Evolutionary conservation across 2,113 vertebrate genomes (phyloP), one percentile per base, ranked within the genome.

Genomic region (Erinaceus europaeus): DNA sequence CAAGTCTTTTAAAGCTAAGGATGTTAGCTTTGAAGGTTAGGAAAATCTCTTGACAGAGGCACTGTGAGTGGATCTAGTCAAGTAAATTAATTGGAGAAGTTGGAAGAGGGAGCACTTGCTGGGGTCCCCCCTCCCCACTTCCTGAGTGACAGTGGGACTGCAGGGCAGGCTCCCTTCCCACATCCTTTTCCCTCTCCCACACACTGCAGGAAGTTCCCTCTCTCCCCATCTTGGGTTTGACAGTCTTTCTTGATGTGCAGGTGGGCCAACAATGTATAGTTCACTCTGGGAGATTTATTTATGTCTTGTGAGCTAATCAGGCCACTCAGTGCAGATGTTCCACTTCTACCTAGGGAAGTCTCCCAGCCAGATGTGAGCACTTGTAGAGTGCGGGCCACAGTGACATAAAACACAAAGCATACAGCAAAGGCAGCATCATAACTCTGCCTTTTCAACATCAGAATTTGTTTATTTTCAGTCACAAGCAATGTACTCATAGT

Each of bases 161-260:
- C n/a, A 4, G 44, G 52, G 32, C 3, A 17, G 21, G 48, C 15
- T 15, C 42, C 64, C 69, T 52, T 29, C 88, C 50, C 72, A 38
- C 29, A 4, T 48, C 67, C 59, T 83, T 25, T 78, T n/a, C 6
- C 38, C 21, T 46, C 29, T 36, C 84, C 81, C 77, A 73, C 72
- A 15, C 7, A 1, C 62, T 4, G 15, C 25, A 86, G 94, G 86
- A 91, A 81, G 80, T 71, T 23, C 59, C 34, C 57, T 72, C 27
- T 73, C 29, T 67, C 44, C 42, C 29, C 10, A 0, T 23, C 42
- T 42, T 6, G 69, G 48, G 4, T 40, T 67, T 82, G 59, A 69
- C 84, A 7, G 12, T 57, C 88, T 74, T 73, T 68, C 61, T 75
- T 71, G 90, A 75, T 74, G 57, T 93, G 77, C 92, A 93, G 87